Evolutionary conservation across 2,797 vertebrate species (phyloP), one percentile per base, ranked within the genome.

Genomic region (Spondyliosoma cantharus): DNA sequence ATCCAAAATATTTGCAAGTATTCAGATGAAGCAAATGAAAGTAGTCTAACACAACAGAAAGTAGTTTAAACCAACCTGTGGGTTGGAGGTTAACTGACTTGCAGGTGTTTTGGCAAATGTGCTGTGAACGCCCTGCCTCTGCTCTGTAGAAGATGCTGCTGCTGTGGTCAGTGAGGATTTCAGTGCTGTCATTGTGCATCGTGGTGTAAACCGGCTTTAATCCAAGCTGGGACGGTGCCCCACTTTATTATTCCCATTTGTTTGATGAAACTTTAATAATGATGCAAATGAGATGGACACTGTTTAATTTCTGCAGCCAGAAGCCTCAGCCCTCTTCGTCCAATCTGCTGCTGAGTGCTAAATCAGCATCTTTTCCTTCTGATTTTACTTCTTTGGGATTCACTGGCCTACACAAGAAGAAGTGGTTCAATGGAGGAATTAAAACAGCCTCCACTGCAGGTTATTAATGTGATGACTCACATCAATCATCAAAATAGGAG

Each of bases 221-320:
- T 37, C 59, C 71, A 62, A 49, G n/a, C 12, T 58, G 52, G 73
- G 75, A 22, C 58, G 20, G 14, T 27, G 76, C 66, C 69, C 76
- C 60, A 65, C 43, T 76, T 90, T 72, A 77, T 78, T 80, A 82
- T 73, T 83, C 71, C 69, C 74, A 89, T 90, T 88, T 85, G 80
- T 78, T 78, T 91, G 77, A 83, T 91, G 81, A 84, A 90, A 84
- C 54, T 73, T 82, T 84, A 74, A 82, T 89, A 83, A 81, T 80
- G 72, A 83, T 82, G 80, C 46, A 74, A 82, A 87, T 64, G 4
- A 73, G 73, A 81, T 79, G 68, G 71, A 81, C 67, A 48, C 46
- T 61, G 50, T 84, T 87, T 84, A 52, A 86, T 89, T 86, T 52
- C 60, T 74, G 57, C 25, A 53, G 65, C 79, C 50, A 78, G 82